phyloP scores from a whole-genome alignment of 2,113 vertebrate genomes.

The Megalops atlanticus region DNA sequence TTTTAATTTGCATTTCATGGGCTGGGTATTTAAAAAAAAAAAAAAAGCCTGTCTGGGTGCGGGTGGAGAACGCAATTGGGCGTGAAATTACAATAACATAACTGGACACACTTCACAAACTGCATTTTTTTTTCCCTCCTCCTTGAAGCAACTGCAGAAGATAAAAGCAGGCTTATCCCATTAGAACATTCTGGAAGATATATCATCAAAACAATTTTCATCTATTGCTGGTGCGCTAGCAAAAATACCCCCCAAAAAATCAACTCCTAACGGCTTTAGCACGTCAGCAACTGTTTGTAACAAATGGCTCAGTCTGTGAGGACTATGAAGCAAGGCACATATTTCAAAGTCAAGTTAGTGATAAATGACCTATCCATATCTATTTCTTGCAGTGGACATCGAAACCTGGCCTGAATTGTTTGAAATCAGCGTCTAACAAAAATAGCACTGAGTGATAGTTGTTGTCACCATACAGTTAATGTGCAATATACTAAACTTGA shows the following conservation, averaged over 20 bases:
- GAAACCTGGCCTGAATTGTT: too few species aligned
- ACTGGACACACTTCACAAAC: conserved; percentile 43
- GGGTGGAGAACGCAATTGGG: conserved; percentile 47
- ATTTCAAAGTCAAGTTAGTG: too few species aligned
- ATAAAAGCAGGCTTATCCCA: conserved; percentile 32
- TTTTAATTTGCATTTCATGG: conserved; percentile 29
- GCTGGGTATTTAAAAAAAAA: conserved; percentile 16
- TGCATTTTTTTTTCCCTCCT: background rate
- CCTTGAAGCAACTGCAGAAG: conserved; percentile 17
- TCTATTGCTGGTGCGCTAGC: conserved; percentile 13
- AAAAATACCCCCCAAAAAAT: background rate
- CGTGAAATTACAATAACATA: conserved; percentile 54
- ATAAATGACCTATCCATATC: too few species aligned
- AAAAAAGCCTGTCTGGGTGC: conserved; percentile 17
- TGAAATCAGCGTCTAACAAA: too few species aligned
- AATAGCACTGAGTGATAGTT: too few species aligned
- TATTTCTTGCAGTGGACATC: too few species aligned
- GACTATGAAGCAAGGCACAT: background rate
- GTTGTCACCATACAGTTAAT: too few species aligned
- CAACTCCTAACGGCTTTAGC: background rate
- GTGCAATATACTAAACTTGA: too few species aligned
- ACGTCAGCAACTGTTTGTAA: background rate
- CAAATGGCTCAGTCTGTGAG: background rate
- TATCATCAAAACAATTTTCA: background rate
- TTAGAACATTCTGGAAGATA: background rate